Evolutionary conservation across 2,797 vertebrate species (phyloP), one percentile per base, ranked within the genome.

Genomic region (Chelidonichthys spinosus): DNA sequence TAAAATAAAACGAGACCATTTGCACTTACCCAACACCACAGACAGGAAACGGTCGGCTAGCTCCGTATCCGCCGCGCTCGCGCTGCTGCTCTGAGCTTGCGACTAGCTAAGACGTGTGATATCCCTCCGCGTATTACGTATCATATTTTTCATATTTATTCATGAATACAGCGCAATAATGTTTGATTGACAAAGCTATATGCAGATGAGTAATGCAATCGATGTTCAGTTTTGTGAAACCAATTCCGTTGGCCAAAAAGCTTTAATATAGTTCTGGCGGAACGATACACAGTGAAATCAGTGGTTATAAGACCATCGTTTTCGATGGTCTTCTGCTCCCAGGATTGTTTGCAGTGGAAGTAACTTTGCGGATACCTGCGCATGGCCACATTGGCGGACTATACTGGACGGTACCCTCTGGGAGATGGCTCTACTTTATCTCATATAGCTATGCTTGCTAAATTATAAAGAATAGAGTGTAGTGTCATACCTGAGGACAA

Each of bases 271-370:
- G 91, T 90, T 8, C 89, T 6, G 0, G 90, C 88, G 95, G 90
- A 95, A 79, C 68, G 86, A 93, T 92, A 93, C 49, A 9, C 0
- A 0, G 5, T 39, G 1, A 39, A 47, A 11, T 1, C 33, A 33
- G 25, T 44, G 7, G 92, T 14, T 53, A 10, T 89, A 91, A 92
- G 95, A 94, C 94, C 95, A 93, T 96, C 94, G 62, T 84, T 92
- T 92, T 89, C 86, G 93, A 96, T 89, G 94, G 95, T 95, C 93
- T 93, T 92, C 9, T 18, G 6, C 54, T 67, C 14, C 2, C 5
- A 6, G 53, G 53, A 3, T 46, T 46, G 11, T 52, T 33, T 5
- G 62, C 15, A 14, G 59, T 49, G 11, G 17, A 43, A 35, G 42
- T 46, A 35, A 7, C 52, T 56, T 32, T 64, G 77, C 49, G 18